Conservation (phyloP, 2,113 vertebrate genomes). For the Chaetops frenatus region DNA sequence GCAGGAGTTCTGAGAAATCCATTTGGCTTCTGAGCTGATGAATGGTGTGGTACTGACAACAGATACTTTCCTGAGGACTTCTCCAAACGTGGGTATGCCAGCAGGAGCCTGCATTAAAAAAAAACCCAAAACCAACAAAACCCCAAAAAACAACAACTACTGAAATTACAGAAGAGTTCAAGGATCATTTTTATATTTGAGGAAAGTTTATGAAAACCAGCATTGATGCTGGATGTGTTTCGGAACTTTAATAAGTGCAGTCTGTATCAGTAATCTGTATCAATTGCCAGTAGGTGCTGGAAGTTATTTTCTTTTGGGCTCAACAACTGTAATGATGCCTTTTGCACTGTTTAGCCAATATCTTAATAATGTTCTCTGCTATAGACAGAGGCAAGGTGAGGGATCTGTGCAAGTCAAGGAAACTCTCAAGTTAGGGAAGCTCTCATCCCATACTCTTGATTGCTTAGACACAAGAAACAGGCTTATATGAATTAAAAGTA, state of each 20-base stretch:
- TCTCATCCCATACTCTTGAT: not conserved
- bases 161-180: not conserved
- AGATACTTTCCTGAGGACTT: not conserved
- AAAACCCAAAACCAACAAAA: not conserved
- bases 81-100: not conserved
- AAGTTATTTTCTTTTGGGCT: not conserved
- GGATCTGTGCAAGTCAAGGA: not conserved
- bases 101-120: not conserved
- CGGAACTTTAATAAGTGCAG: not conserved
- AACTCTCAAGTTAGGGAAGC: not conserved
- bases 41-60: not conserved
- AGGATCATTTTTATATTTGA: not conserved
- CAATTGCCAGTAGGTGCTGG: not conserved
- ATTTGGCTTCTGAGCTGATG: not conserved
- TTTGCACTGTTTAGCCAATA: not conserved
- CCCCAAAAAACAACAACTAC: too few species aligned
- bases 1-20: not conserved
- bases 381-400: not conserved
- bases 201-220: not conserved
- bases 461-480: not conserved
- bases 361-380: not conserved
- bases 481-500: not conserved
- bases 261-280: not conserved
- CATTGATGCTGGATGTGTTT: not conserved
- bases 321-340: not conserved